These are phyloP conservation scores for Prunella himalayana DNA, from an alignment of 2,113 vertebrate species.

Conservation along the genomic window DNA sequence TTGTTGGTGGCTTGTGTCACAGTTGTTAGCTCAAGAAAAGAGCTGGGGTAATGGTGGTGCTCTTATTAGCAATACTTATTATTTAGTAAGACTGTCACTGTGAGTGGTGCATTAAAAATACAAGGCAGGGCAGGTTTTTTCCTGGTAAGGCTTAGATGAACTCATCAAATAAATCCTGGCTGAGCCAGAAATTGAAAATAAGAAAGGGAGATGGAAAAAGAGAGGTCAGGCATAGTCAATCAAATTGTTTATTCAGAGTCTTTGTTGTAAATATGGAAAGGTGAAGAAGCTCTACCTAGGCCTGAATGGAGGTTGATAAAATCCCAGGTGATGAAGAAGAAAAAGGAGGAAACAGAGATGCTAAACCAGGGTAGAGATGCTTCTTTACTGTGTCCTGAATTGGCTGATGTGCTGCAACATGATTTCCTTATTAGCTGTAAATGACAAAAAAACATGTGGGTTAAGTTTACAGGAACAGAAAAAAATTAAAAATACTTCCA, in stretches of 20 bases:
- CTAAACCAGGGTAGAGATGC: neutral
- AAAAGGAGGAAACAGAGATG: neutral
- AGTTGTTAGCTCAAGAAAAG: neutral
- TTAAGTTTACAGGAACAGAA: neutral
- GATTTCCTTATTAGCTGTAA: neutral
- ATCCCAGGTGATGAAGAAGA: neutral
- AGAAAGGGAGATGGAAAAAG: neutral
- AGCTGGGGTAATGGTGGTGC: neutral
- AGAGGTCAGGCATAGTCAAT: neutral
- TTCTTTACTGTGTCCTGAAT: neutral
- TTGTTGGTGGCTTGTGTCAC: neutral
- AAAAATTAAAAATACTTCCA: neutral
- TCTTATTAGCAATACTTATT: constrained; percentile 9
- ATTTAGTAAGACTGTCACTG: neutral
- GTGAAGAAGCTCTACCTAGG: neutral
- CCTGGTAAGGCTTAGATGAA: neutral
- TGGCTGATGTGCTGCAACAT: neutral
- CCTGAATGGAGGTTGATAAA: neutral
- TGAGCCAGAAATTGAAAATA: neutral
- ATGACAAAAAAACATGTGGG: neutral
- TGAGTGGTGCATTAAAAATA: neutral
- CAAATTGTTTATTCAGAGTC: neutral
- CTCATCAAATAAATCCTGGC: neutral
- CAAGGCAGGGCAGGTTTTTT: neutral
- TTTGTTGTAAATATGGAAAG: neutral